phyloP scores from a whole-genome alignment of 2,797 vertebrate genomes.

The Chiloscyllium punctatum region DNA sequence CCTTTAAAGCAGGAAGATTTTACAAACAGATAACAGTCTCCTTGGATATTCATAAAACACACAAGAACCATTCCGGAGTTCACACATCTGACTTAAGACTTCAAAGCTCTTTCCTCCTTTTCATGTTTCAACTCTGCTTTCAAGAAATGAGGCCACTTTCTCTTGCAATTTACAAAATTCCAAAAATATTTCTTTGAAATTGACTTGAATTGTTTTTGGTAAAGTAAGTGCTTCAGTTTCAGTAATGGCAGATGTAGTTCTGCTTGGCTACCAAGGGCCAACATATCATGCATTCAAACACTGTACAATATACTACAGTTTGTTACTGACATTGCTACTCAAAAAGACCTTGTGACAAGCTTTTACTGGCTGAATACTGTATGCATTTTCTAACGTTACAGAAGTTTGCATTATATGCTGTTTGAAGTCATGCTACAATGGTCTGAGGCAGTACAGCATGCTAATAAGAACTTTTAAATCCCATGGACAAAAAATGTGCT shows the following conservation, averaged over 20 bases:
- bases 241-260: conserved; percentile 44
- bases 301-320: conserved; percentile 48
- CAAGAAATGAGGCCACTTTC: conserved; percentile 65
- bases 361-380: neutral
- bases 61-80: conserved; percentile 50
- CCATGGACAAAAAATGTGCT: neutral
- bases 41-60: conserved; percentile 39
- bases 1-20: conserved; percentile 49
- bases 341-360: neutral
- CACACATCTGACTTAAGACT: conserved; percentile 61
- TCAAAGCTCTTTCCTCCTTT: conserved; percentile 62
- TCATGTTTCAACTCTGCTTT: conserved; percentile 57
- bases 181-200: conserved; percentile 63
- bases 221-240: conserved; percentile 62
- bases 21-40: conserved; percentile 47
- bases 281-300: neutral
- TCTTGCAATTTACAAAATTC: conserved; percentile 63
- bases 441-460: neutral
- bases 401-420: neutral
- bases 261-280: neutral
- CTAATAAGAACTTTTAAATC: neutral
- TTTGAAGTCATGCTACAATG: neutral
- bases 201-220: conserved; percentile 57
- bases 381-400: neutral
- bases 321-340: neutral